Evolutionary conservation across 2,888 invertebrate species (phyloP), one percentile per base, ranked within the genome.

Genomic region (Macaria notata): DNA sequence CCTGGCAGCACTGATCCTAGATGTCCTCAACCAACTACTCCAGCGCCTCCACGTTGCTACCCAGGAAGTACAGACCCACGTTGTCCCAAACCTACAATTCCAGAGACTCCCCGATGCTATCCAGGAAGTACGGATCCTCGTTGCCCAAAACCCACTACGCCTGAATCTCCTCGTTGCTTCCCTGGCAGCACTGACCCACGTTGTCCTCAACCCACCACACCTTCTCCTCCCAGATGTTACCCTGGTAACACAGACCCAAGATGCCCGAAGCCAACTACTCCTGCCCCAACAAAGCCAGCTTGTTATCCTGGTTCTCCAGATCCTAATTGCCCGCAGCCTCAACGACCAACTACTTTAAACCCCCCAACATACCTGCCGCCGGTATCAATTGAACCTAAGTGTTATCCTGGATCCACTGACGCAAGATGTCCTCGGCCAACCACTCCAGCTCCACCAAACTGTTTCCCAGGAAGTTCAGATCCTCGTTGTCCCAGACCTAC

Each of bases 401-500:
- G 69, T 39, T 70, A 44, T 46, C 70, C 69, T 0, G 68, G 69
- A 0, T 53, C 41, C 3, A 69, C 56, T 0, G 82, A 84, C 61
- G 75, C 61, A 3, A 9, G 61, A 5, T 80, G 67, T 59, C 77
- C 68, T 49, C 72, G 68, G 48, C 63, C 73, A 8, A 70, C 71
- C 0, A 69, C 74, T 19, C 66, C 73, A 3, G 65, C 64, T 0
- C 68, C 69, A 54, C 78, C 76, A 0, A 61, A 64, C 3, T 88
- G 86, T 44, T 79, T 70, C 38, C 83, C 81, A 4, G 81, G 80
- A 0, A 72, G 70, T 3, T 67, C 61, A 0, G 77, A 81, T 54
- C 69, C 77, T 0, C 57, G 72, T 0, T 75, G 75, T 39, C 72
- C 76, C 0, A 58, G 54, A 33, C 70, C 73, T 0, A 70, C 69